Evolutionary conservation across 2,113 vertebrate species (phyloP).

Genomic region (Perca fluviatilis): DNA sequence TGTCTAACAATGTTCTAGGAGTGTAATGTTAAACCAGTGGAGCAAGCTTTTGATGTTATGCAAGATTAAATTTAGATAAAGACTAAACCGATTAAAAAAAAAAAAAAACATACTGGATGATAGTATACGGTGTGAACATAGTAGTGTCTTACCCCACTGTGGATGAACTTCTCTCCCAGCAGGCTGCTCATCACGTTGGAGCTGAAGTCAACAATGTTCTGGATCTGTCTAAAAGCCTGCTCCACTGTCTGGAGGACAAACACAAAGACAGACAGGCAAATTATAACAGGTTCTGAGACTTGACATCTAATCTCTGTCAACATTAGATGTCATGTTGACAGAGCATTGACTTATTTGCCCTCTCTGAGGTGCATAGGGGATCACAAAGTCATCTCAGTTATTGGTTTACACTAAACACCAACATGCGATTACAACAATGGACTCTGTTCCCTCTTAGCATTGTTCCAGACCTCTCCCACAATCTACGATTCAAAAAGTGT

Average conservation of each 20-base stretch:
- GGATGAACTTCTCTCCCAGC: slow-evolving; percentile 94
- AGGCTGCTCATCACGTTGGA: slow-evolving; percentile 97
- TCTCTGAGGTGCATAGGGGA: neutral
- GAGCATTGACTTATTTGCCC: neutral
- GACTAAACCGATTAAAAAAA: too few relatives aligned
- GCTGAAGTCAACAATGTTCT: slow-evolving; percentile 95
- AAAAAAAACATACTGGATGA: too few relatives aligned
- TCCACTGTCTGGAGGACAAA: slow-evolving; percentile 82
- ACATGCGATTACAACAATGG: neutral
- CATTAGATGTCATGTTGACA: neutral
- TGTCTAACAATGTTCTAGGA: too few relatives aligned
- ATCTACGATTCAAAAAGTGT: neutral
- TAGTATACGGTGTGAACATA: too few relatives aligned
- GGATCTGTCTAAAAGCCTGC: slow-evolving; percentile 93
- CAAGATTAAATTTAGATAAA: too few relatives aligned
- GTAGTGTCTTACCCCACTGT: slow-evolving; percentile 89
- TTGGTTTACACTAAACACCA: neutral
- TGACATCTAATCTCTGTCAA: too few relatives aligned
- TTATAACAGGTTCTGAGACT: neutral
- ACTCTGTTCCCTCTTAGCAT: neutral
- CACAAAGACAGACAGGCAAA: neutral
- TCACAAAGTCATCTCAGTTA: neutral
- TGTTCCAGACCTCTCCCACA: neutral
- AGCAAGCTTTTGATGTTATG: too few relatives aligned
- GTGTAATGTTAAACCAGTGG: too few relatives aligned